Evolutionary conservation across 2,797 vertebrate genomes (phyloP), one percentile per base, ranked within the genome.

Genomic region (Enoplosus armatus): DNA sequence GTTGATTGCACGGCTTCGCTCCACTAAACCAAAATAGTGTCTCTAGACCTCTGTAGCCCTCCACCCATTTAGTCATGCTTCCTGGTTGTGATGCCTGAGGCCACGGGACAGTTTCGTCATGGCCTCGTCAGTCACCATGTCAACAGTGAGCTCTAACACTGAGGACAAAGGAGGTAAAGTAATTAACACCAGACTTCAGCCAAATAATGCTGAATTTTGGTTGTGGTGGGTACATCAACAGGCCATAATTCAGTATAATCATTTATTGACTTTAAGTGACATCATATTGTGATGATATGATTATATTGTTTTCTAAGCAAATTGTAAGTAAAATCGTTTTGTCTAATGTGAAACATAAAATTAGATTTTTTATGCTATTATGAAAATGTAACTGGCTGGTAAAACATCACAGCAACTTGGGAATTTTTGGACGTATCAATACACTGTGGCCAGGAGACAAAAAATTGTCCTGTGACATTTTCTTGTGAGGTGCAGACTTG

Each of bases 11-110:
- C 22, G 6, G 79, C 83, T 90, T 85, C 35, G 43, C 76, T 86
- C 62, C 39, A 74, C 65, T 80, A 53, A 86, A 88, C 86, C 51
- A 80, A 85, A 86, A 90, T 85, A 85, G 85, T 74, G 64, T 50
- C 64, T 77, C 8, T 86, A 92, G 87, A 75, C 72, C 75, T 60
- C 24, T 61, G 54, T 16, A 72, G 62, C 41, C 83, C 77, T 80
- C 61, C 74, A 11, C 71, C 74, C 62, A 72, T 75, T 77, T 39
- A 77, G 77, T 82, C 76, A 76, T 70, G 73, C 83, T 85, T 90
- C 80, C 83, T 88, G 81, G 56, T 83, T 70, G 64, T 50, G 83
- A 85, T 85, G 79, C 65, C 62, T 3, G 18, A 76, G 69, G 67
- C 54, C 62, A 35, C 0, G 37, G 76, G 79, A 77, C 77, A 58